phyloP scores from a whole-genome alignment of 2,113 vertebrate genomes.

The Mesitornis unicolor region DNA sequence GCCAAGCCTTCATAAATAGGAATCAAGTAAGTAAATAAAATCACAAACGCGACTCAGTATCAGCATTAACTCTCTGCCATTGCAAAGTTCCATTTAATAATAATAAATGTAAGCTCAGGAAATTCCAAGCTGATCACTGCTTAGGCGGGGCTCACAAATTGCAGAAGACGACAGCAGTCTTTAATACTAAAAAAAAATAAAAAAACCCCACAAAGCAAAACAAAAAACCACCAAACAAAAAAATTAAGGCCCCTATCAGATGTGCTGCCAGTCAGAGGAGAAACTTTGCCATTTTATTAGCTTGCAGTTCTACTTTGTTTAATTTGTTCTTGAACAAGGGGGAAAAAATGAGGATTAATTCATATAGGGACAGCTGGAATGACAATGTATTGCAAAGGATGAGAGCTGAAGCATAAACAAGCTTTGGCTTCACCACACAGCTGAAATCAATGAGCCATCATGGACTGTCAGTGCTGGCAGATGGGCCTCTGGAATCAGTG shows the following conservation, averaged over 20 bases:
- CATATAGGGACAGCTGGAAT: not conserved
- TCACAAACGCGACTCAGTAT: not conserved
- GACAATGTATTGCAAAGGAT: not conserved
- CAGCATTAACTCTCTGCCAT: not conserved
- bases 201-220: too few species aligned
- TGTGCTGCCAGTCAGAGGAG: not conserved
- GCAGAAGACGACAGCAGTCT: not conserved
- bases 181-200: not conserved
- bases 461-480: not conserved
- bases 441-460: not conserved
- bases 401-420: not conserved
- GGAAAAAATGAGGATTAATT: not conserved
- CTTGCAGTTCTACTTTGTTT: not conserved
- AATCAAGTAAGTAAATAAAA: constrained; percentile 47
- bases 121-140: not conserved
- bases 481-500: not conserved
- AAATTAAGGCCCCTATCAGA: not conserved
- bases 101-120: constrained; percentile 20
- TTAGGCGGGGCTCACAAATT: not conserved
- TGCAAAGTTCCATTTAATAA: not conserved
- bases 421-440: not conserved
- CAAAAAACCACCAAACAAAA: too few species aligned
- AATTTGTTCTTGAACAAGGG: not conserved
- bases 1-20: constrained; percentile 26
- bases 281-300: not conserved